Percentiles rank a stretch among this genome's conserved stretches.
Conservation (phyloP, 2,113 vertebrate species). For the Microtus ochrogaster region DNA sequence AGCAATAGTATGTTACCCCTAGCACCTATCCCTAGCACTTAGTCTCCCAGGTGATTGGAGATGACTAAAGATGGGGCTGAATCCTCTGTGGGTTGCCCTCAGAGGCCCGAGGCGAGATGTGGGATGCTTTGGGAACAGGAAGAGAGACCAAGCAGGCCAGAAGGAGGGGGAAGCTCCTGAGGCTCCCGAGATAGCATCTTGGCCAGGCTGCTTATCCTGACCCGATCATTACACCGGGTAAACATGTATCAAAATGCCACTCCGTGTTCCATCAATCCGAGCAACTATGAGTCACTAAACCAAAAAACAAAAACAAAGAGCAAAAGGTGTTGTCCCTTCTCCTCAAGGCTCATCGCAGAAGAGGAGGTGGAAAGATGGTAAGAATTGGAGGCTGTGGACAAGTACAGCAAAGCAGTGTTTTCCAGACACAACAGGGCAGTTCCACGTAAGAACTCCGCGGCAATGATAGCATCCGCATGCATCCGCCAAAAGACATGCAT, state of each 20-base stretch:
- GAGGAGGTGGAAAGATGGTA: not conserved
- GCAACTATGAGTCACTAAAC: not conserved
- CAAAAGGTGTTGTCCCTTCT: not conserved
- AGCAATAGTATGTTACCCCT: not conserved
- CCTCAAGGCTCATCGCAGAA: not conserved
- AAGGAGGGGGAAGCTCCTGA: not conserved
- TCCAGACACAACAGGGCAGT: not conserved
- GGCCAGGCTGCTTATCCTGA: not conserved
- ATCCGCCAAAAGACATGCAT: not conserved
- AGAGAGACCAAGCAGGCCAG: not conserved
- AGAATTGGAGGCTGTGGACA: not conserved
- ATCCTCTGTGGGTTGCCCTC: not conserved
- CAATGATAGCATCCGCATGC: not conserved
- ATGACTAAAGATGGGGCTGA: not conserved
- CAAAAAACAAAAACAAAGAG: not conserved
- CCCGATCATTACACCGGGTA: not conserved
- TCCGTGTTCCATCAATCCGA: not conserved
- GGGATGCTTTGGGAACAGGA: not conserved
- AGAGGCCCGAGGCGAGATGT: not conserved
- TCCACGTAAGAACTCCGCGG: not conserved
- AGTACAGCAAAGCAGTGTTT: not conserved
- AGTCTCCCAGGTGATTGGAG: not conserved
- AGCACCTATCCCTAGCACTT: not conserved
- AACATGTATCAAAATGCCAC: not conserved
- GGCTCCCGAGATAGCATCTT: not conserved